Base-by-base conservation (phyloP, 2,797 vertebrate genomes). In the Melopsittacus undulatus region DNA sequence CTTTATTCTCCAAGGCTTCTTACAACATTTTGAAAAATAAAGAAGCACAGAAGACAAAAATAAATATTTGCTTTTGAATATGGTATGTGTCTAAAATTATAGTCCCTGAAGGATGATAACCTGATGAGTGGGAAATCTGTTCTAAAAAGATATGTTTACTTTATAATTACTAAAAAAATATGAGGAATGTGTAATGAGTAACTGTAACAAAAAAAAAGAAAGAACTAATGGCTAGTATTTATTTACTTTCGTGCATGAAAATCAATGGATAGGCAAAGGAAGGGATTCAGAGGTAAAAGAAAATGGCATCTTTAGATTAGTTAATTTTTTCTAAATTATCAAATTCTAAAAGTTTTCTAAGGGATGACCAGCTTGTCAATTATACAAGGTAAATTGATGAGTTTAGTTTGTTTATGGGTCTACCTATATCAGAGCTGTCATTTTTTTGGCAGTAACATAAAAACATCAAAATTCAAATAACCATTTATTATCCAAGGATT, bases 1-100 rank as follows among this genome's bases (percentile, higher is more conserved):
- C 11, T 5, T 73, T 66, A 30, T 67, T 90, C 27, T 59, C 34
- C 56, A 86, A 74, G 26, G 14, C 1, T 42, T 83, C 51, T 30
- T 51, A 48, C 24, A 75, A 24, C 49, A 51, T 83, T 90, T 67
- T 81, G 40, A 56, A n/a, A 83, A 81, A 80, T n/a, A 67, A 80
- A 66, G 49, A 32, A 77, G 1, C 9, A 17, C 5, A 30, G 7
- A 92, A 43, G 12, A 63, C 3, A 83, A 51, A 83, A 94, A 73
- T 34, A 88, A 91, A 70, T 67, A 70, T 59, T 69, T 77, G 17
- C 7, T 68, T 78, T 61, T 75, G 19, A 57, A 63, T 67, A 54
- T 3, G 11, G 14, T 15, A 45, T 34, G n/a, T 42, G 43, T 76
- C 26, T 59, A 56, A 72, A 90, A 67, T 85, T 67, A 69, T 48